A percentile compares a stretch with the other conserved stretches of the same genome.
Evolutionary conservation across 2,888 invertebrate genomes (phyloP).

Genomic region (Latrodectus elegans): DNA sequence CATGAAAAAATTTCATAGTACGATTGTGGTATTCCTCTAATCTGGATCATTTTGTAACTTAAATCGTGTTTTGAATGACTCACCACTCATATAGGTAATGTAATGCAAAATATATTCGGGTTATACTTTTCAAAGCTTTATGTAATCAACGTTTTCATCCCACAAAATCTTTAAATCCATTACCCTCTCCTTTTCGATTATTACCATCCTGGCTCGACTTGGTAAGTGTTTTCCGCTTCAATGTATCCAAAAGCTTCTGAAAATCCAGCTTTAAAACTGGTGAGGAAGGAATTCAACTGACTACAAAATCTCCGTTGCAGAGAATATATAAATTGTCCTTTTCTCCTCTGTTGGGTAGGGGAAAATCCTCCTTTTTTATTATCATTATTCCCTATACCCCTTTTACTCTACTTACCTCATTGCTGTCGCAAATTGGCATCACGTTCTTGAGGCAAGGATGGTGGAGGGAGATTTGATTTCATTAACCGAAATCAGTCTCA

Average conservation of each 20-base stretch:
- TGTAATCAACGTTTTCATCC: background rate
- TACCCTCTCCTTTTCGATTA: background rate
- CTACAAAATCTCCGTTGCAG: background rate
- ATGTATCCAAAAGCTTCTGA: background rate
- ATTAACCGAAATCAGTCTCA: slow-evolving; percentile 47
- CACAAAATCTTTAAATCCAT: background rate
- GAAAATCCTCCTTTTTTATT: background rate
- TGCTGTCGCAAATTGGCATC: slow-evolving; percentile 46
- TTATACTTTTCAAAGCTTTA: no score
- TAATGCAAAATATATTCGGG: no score
- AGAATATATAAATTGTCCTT: slow-evolving; percentile 3
- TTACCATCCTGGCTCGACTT: background rate
- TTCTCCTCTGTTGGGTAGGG: background rate
- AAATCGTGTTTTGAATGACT: no score
- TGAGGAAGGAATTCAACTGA: background rate
- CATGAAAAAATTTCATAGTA: no score
- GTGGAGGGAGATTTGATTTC: slow-evolving; percentile 36
- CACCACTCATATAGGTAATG: no score
- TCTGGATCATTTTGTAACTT: no score
- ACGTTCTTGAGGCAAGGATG: slow-evolving; percentile 13
- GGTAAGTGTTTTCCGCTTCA: background rate
- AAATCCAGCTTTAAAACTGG: background rate
- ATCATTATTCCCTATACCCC: no score
- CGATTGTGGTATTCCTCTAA: no score
- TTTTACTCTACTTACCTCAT: slow-evolving; percentile 6